phyloP scores from a whole-genome alignment of 2,113 vertebrate genomes.

The Chaetodon auriga region DNA sequence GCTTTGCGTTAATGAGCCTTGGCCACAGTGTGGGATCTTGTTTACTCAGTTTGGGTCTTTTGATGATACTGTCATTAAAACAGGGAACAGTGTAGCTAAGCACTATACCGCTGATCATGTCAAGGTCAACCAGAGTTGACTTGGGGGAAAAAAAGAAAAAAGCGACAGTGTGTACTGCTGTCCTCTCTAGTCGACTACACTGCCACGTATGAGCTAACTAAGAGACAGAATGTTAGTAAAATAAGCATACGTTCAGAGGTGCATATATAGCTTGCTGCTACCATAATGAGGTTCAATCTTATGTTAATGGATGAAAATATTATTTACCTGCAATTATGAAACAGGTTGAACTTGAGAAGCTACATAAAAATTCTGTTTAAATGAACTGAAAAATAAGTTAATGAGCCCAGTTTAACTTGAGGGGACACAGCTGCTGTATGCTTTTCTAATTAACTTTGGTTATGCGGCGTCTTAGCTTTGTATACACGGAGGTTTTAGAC shows the following conservation, averaged over 20 bases:
- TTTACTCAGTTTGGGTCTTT: conserved; percentile 21
- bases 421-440: conserved; percentile 26
- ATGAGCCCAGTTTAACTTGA: conserved; percentile 19
- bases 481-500: not conserved
- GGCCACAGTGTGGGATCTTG: not conserved
- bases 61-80: conserved; percentile 20
- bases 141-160: not conserved
- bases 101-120: not conserved
- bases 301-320: not conserved
- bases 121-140: not conserved
- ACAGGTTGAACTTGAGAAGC: not conserved
- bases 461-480: not conserved
- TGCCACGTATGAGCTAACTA: not conserved
- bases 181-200: not conserved
- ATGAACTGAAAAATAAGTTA: conserved; percentile 11
- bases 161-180: not conserved
- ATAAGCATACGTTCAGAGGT: not conserved
- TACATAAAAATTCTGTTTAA: conserved; percentile 5
- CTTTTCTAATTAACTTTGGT: conserved; percentile 21
- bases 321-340: conserved; percentile 11
- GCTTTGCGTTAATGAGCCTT: conserved; percentile 40
- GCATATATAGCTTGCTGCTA: not conserved
- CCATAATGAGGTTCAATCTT: not conserved
- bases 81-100: not conserved
- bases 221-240: not conserved